Evolutionary conservation across 2,888 invertebrate genomes (phyloP).

Genomic region (Synanthedon vespiformis): DNA sequence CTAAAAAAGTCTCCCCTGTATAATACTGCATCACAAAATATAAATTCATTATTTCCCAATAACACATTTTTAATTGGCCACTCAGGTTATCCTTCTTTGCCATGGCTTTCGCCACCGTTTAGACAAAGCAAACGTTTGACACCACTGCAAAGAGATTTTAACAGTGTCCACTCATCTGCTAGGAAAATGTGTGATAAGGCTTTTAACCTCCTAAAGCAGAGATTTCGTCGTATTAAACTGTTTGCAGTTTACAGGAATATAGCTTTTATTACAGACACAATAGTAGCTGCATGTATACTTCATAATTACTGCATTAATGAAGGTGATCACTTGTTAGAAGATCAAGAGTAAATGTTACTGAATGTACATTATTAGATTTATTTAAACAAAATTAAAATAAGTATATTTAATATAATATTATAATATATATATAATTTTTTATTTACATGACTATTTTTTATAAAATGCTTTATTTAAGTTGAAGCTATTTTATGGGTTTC

Average conservation of each 20-base stretch:
- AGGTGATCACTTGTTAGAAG: slow-evolving; percentile 26
- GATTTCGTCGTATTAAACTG: slow-evolving; percentile 35
- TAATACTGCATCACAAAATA: slow-evolving; percentile 29
- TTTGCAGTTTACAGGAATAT: slow-evolving; percentile 44
- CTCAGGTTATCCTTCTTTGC: slow-evolving; percentile 37
- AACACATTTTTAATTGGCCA: slow-evolving; percentile 40
- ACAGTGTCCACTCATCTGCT: slow-evolving; percentile 29
- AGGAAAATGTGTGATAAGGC: slow-evolving; percentile 40
- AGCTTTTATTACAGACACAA: slow-evolving; percentile 39
- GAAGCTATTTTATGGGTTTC: no score
- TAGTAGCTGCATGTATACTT: slow-evolving; percentile 44
- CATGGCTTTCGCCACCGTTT: slow-evolving; percentile 43
- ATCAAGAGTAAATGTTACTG: slow-evolving; percentile 11
- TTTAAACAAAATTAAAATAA: no score
- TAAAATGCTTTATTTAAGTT: no score
- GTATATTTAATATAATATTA: no score
- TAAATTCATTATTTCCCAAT: slow-evolving; percentile 31
- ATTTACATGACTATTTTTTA: no score
- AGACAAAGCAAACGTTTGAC: slow-evolving; percentile 41
- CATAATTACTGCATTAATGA: slow-evolving; percentile 44
- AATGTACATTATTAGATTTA: no score
- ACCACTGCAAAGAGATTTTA: slow-evolving; percentile 36
- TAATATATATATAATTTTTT: no score
- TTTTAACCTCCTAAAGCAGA: slow-evolving; percentile 30
- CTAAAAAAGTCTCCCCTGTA: slow-evolving; percentile 39